Evolutionary conservation across 2,888 invertebrate species (phyloP), one percentile per base, ranked within the genome.

Genomic region (Drosophila eohydei): DNA sequence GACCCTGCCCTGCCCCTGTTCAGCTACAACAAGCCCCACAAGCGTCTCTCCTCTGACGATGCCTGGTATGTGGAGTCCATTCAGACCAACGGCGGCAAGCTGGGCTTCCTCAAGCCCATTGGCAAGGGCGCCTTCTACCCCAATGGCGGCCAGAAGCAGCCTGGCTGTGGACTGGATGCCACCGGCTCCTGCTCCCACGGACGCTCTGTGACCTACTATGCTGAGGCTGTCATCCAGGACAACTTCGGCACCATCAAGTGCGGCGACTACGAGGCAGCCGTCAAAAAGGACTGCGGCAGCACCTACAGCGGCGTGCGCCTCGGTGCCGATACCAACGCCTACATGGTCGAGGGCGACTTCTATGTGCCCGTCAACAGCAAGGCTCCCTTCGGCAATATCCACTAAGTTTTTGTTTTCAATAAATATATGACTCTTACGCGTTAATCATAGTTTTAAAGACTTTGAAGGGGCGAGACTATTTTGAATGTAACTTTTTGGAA

Each of bases 71-170:
- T 92, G 2, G 92, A 92, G 67, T 74, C 88, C 21, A 89, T 91
- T 41, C 92, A 92, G n/a, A 92, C 91, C 1, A 84, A 90, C 57
- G 88, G 80, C 0, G 89, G 85, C n/a, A 36, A 56, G 0, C 58
- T 90, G n/a, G 91, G 92, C 5, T 91, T 90, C 67, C 64, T 88
- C 2, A 62, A 80, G 36, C 91, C 92, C 9, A 85, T 92, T 28
- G 92, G 91, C 41, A 92, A 92, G 88, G 92, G 92, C 85, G 92
- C 93, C 88, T 93, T 94, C 92, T 94, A 94, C 92, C 94, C 93
- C 90, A 94, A 93, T 92, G 92, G 92, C 72, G 92, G 93, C 91
- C 92, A 93, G 91, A 93, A 93, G 90, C 94, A 94, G 91, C 91
- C 93, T 77, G 93, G 94, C 89, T 94, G 94, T 91, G 92, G 91